These are phyloP conservation scores for Neodon shergylaensis DNA, from an alignment of 2,113 vertebrate species.

Conservation along the genomic window DNA sequence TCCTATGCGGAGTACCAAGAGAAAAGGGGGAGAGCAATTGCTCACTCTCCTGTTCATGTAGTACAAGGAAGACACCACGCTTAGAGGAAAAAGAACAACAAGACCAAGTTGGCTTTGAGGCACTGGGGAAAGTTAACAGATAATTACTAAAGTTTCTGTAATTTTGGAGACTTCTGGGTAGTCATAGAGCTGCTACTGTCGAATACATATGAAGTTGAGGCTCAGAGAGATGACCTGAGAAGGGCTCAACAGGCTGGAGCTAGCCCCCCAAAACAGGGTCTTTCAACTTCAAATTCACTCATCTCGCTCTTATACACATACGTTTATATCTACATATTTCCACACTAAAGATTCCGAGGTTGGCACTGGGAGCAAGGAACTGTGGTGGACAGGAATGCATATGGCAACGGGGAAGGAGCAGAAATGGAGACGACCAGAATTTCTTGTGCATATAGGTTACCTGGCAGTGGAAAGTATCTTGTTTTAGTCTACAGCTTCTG, in stretches of 20 bases:
- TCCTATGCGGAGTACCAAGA: background rate
- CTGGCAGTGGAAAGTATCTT: conserved; percentile 25
- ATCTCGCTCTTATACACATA: background rate
- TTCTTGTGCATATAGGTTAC: background rate
- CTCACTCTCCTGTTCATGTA: background rate
- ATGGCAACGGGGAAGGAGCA: background rate
- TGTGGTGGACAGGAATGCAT: background rate
- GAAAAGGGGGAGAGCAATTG: background rate
- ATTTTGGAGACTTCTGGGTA: background rate
- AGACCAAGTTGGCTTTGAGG: background rate
- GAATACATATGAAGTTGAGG: background rate
- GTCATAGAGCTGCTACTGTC: background rate
- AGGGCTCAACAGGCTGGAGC: background rate
- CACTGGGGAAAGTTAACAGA: background rate
- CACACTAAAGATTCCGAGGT: background rate
- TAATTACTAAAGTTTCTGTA: background rate
- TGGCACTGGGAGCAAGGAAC: background rate
- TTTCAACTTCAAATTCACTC: background rate
- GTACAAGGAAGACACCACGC: background rate
- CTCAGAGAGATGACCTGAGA: background rate
- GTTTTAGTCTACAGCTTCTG: background rate
- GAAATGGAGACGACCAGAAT: background rate
- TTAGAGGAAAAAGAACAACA: background rate
- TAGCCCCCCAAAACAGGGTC: background rate
- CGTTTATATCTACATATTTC: fast-evolving